Conservation (phyloP, 2,113 vertebrate genomes). For the Oreotrochilus melanogaster region DNA sequence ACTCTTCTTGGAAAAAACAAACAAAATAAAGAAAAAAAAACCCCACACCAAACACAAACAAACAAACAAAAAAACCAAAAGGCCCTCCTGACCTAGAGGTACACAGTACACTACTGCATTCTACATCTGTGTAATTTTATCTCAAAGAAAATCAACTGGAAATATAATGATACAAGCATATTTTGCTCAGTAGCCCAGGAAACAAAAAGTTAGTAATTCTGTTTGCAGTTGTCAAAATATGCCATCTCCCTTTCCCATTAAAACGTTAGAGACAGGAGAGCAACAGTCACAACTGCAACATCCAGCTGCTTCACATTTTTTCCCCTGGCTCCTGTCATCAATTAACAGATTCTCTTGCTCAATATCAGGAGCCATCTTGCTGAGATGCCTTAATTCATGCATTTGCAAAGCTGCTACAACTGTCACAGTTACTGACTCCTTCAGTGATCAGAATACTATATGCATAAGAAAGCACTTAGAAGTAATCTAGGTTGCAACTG, state of each 20-base stretch:
- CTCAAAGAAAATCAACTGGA: neutral
- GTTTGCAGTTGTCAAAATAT: neutral
- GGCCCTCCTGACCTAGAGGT: neutral
- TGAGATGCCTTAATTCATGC: neutral
- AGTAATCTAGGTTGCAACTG: neutral
- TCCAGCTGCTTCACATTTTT: neutral
- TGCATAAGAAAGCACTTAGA: neutral
- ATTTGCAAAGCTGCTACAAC: neutral
- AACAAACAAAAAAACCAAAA: neutral
- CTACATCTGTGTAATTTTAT: neutral
- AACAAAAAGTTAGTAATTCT: neutral
- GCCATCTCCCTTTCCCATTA: neutral
- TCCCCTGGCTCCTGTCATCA: neutral
- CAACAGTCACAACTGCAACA: neutral
- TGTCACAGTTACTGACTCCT: neutral
- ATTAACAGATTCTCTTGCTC: neutral
- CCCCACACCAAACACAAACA: too few relatives aligned
- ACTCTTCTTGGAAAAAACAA: neutral
- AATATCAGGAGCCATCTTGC: neutral
- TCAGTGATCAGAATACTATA: neutral
- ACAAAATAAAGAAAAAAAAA: neutral
- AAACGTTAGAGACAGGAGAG: neutral
- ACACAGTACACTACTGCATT: neutral
- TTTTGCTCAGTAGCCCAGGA: neutral
- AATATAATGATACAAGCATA: neutral